A percentile compares a stretch with the other conserved stretches of the same genome.
Conservation (phyloP, 2,888 invertebrate species). For the Metacarcinus magister region DNA sequence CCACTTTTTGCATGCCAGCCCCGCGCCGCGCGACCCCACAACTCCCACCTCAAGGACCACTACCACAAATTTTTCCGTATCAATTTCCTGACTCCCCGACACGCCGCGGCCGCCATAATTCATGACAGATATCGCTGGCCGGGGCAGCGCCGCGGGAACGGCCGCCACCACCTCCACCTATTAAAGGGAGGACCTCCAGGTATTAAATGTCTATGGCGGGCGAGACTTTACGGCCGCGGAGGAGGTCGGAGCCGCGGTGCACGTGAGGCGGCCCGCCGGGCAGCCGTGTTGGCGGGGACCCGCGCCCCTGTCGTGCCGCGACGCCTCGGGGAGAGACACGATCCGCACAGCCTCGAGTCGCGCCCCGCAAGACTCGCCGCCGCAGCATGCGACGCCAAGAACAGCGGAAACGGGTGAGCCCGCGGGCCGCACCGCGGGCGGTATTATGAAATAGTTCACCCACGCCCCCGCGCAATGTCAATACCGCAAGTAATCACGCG, state of each 20-base stretch:
- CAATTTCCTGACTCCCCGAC: background rate
- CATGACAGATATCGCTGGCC: background rate
- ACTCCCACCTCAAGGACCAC: background rate
- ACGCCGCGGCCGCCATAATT: conserved; percentile 1
- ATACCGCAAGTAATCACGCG: conserved; percentile 57
- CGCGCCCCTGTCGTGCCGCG: background rate
- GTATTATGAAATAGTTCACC: conserved; percentile 32
- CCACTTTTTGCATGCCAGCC: background rate
- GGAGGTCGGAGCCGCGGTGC: background rate
- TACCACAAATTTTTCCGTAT: conserved; percentile 13
- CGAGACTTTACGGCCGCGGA: background rate
- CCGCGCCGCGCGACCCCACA: background rate
- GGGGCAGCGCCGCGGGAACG: background rate
- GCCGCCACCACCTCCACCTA: background rate
- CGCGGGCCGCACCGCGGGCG: background rate
- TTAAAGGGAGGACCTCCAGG: background rate
- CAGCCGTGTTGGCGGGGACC: background rate
- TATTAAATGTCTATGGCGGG: background rate
- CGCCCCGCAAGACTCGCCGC: background rate
- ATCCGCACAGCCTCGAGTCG: background rate
- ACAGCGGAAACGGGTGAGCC: background rate
- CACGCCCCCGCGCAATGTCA: conserved; percentile 44
- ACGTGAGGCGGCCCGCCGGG: background rate
- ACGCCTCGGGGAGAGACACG: conserved; percentile 4
- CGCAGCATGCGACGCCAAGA: background rate